Percentiles rank a stretch among this genome's conserved stretches.
phyloP scores from a whole-genome alignment of 2,797 vertebrate genomes.

The Anguilla megastoma region DNA sequence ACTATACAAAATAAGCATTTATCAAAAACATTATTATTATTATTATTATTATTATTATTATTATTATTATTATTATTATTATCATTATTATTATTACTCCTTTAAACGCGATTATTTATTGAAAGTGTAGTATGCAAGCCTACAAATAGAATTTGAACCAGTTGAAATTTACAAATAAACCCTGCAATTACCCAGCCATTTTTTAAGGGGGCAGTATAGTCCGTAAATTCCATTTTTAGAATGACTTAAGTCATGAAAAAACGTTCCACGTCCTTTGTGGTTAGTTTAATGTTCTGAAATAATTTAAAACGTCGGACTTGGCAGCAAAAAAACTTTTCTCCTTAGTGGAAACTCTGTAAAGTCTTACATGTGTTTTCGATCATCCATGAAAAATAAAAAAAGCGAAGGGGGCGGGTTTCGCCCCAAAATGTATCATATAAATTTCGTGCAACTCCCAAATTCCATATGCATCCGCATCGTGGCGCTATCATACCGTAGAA shows the following conservation, averaged over 20 bases:
- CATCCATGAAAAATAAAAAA: constrained; percentile 33
- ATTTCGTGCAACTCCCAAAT: background rate
- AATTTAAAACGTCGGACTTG: constrained; percentile 62
- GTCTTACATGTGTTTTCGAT: constrained; percentile 56
- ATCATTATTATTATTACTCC: too few relatives aligned
- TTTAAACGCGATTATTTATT: background rate
- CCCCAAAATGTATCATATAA: constrained; percentile 18
- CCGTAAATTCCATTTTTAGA: background rate
- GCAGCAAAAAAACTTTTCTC: constrained; percentile 56
- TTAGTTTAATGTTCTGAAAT: constrained; percentile 46
- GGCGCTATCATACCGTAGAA: constrained; percentile 43
- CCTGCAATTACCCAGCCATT: background rate
- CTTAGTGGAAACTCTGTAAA: constrained; percentile 48
- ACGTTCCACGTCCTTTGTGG: constrained; percentile 43
- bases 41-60: too few relatives aligned
- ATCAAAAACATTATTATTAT: background rate
- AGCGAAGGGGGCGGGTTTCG: constrained; percentile 28
- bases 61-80: too few relatives aligned
- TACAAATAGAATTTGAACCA: background rate
- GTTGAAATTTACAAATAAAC: background rate
- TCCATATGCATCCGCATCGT: constrained; percentile 38
- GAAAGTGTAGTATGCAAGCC: background rate
- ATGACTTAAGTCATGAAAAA: constrained; percentile 24
- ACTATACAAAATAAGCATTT: background rate
- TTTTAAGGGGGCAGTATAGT: background rate